Evolutionary conservation across 2,888 invertebrate genomes (phyloP), one percentile per base, ranked within the genome.

Genomic region (Agrochola lota): DNA sequence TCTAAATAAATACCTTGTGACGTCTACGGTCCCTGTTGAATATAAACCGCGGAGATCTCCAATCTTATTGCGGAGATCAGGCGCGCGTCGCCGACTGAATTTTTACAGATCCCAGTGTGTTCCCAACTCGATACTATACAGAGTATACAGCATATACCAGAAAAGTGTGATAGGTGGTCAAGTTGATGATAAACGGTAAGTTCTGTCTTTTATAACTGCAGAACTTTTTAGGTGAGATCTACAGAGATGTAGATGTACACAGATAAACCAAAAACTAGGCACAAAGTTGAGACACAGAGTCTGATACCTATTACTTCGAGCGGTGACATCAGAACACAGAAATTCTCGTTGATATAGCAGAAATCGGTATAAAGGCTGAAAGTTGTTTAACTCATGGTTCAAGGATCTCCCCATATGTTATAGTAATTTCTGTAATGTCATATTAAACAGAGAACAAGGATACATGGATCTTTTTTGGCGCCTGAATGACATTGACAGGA

Each of bases 21-120:
- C 68, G 75, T 77, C 80, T 71, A 55, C 55, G 43, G 72, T 74
- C 68, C 71, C 81, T 35, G 81, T 86, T 86, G 85, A 82, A 88
- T 89, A 88, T 89, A 86, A 88, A 83, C 81, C 70, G 60, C 52
- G 77, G 66, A 87, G 86, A 88, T 87, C 83, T 81, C 78, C 77
- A 84, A 80, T 86, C 85, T 82, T 70, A 77, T 87, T 78, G 76
- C 70, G 64, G 60, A 81, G 78, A 84, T 77, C 78, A 73, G 72
- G 26, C 72, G 66, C 68, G 77, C 60, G 60, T 77, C 71, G 78
- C 78, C n/a, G 23, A 26, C 80, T 77, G 81, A 82, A 78, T 82
- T 87, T 80, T 80, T 80, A 78, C 70, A 64, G 43, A 11, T 66
- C 8, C 20, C 60, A 74, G 80, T 71, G 17, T 77, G 46, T 78